Evolutionary conservation across 2,113 vertebrate genomes (phyloP), one percentile per base, ranked within the genome.

Genomic region (Haemorhous mexicanus): DNA sequence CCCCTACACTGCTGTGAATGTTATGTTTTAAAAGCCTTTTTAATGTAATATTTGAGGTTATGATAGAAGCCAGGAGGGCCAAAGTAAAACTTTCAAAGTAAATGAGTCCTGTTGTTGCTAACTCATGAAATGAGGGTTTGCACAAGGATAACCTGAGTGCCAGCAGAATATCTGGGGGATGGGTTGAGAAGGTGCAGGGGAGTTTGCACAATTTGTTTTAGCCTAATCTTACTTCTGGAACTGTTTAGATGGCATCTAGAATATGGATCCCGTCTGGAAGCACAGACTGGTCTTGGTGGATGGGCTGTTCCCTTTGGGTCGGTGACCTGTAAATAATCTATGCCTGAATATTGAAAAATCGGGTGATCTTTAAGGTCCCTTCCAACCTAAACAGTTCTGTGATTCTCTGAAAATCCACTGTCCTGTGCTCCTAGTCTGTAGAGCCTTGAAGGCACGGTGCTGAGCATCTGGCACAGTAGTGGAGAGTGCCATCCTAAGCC

Each of bases 51-150:
- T 84, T 92, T 55, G 87, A 87, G 91, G 85, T 94, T 97, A 94
- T 95, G 96, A 96, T 95, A 88, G 80, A 97, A 96, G 92, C 94
- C 96, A 96, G 94, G 95, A 94, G 92, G 68, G 93, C 94, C 88
- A 47, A 90, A 96, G 95, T 92, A 83, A 97, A 95, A 69, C 87
- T 84, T 92, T 95, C 86, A 87, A 94, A 96, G 93, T 79, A 94
- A 95, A 81, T 89, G 84, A 95, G 78, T 64, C 81, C 79, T 82
- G 87, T 90, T 56, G 63, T 24, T 87, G 94, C 84, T 77, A 87
- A 78, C 47, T 81, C 11, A 0, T 24, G 70, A 82, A 76, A 37
- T 47, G 68, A 74, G 55, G 87, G 85, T 88, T 96, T 96, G 90
- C 43, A 24, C 3, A 70, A 77, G 93, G 92, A 94, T 94, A 93